Evolutionary conservation across 2,797 vertebrate species (phyloP).

Genomic region (Ctenosaura bakeri): DNA sequence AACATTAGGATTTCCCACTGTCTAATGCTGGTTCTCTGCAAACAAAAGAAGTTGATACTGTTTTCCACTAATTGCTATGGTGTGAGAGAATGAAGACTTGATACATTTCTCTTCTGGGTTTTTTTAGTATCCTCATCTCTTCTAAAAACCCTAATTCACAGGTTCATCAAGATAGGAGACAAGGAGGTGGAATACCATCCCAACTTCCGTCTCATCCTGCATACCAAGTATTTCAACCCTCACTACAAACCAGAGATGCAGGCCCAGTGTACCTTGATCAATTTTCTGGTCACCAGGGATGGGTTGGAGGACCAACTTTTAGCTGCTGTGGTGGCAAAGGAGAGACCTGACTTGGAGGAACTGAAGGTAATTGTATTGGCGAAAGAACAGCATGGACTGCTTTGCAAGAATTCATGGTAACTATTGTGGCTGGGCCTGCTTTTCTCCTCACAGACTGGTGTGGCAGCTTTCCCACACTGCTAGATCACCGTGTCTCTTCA

Average conservation of each 20-base stretch:
- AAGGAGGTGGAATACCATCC: slow-evolving; percentile 82
- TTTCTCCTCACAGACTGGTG: no score
- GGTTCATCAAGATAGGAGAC: slow-evolving; percentile 81
- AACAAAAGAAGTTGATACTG: not conserved
- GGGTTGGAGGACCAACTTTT: slow-evolving; percentile 83
- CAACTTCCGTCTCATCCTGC: slow-evolving; percentile 81
- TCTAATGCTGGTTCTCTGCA: not conserved
- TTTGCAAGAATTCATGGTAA: not conserved
- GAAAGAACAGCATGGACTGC: not conserved
- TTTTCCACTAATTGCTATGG: not conserved
- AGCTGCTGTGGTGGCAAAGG: slow-evolving; percentile 82
- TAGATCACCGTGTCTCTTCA: no score
- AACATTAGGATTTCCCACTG: not conserved
- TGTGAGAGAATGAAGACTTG: not conserved
- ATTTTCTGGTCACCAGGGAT: slow-evolving; percentile 83
- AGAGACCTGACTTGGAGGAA: slow-evolving; percentile 80
- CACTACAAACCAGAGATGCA: slow-evolving; percentile 86
- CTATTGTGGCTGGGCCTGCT: not conserved
- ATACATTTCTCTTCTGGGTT: not conserved
- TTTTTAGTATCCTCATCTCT: slow-evolving; percentile 2
- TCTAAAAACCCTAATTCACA: slow-evolving; percentile 43
- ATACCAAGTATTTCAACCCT: slow-evolving; percentile 82
- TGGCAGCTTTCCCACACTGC: no score
- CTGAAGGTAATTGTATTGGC: slow-evolving; percentile 76
- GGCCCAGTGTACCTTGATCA: slow-evolving; percentile 84